Evolutionary conservation across 2,888 invertebrate species (phyloP).

Genomic region (Synanthedon myopaeformis): DNA sequence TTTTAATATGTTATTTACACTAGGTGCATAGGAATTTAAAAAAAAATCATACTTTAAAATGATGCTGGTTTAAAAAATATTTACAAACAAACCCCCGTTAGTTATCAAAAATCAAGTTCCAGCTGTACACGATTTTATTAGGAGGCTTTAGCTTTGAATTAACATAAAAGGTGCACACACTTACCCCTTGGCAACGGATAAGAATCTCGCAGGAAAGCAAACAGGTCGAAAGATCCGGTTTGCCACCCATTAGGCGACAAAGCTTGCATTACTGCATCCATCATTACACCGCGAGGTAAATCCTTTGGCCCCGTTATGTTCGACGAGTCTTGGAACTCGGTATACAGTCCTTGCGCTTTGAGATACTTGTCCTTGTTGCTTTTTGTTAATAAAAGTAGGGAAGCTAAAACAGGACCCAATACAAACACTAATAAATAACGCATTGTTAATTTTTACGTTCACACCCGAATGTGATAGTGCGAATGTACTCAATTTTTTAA

Average conservation of each 20-base stretch:
- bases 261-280: slow-evolving; percentile 5
- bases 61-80: no score
- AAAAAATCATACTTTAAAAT: no score
- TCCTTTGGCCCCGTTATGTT: slow-evolving; percentile 4
- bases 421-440: not conserved
- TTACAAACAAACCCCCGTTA: no score
- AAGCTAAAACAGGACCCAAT: not conserved
- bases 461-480: no score
- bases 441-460: not conserved
- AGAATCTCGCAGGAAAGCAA: slow-evolving; percentile 7
- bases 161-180: not conserved
- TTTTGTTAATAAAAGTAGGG: not conserved
- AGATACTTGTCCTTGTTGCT: slow-evolving; percentile 4
- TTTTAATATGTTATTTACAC: no score
- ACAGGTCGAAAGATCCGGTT: slow-evolving; percentile 3
- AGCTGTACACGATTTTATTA: no score
- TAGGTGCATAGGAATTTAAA: no score
- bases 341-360: slow-evolving; percentile 3
- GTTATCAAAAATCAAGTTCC: no score
- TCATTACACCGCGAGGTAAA: slow-evolving; percentile 6
- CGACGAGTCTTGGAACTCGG: slow-evolving; percentile 2
- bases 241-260: slow-evolving; percentile 1
- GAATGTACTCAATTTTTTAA: no score
- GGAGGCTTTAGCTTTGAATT: not conserved
- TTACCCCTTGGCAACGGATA: slow-evolving; percentile 9